Percentiles rank a stretch among this genome's conserved stretches.
These are phyloP conservation scores for Battus philenor DNA, from an alignment of 1,140 invertebrate genomes.

Conservation along the genomic window DNA sequence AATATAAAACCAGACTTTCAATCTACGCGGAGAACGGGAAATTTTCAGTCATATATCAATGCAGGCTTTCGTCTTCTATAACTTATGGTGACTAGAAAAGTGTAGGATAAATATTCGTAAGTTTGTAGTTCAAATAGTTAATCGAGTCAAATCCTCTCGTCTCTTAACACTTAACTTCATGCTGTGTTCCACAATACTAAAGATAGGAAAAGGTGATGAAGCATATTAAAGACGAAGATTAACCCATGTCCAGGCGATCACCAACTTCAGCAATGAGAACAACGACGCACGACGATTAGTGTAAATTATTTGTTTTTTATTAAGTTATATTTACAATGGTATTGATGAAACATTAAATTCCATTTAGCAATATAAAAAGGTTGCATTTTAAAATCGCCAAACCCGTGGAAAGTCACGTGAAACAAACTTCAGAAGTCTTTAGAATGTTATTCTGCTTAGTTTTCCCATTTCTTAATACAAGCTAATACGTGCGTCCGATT, in stretches of 20 bases:
- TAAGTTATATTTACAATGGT: conserved; percentile 21
- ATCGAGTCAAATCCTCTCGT: no score
- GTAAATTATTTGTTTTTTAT: neutral
- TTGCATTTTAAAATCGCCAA: conserved; percentile 53
- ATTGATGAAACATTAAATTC: conserved; percentile 45
- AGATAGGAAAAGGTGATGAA: neutral
- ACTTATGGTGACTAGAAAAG: no score
- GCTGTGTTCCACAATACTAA: no score
- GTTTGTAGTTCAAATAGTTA: no score
- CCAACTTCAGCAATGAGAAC: neutral
- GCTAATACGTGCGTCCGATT: conserved; percentile 37
- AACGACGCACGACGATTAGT: neutral
- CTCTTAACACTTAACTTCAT: no score
- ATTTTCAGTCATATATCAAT: no score
- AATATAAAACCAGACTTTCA: no score
- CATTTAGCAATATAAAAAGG: conserved; percentile 35
- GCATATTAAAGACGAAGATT: no score
- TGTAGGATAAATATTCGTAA: no score
- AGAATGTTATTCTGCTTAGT: conserved; percentile 69
- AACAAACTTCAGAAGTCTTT: conserved; percentile 71
- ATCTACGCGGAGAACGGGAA: no score
- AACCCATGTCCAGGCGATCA: neutral
- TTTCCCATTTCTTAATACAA: conserved; percentile 74
- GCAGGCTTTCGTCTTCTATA: no score
- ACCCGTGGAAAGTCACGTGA: conserved; percentile 57